These are phyloP conservation scores for Oceanodroma leucorhoa DNA, from an alignment of 2,797 vertebrate species.

Conservation along the genomic window DNA sequence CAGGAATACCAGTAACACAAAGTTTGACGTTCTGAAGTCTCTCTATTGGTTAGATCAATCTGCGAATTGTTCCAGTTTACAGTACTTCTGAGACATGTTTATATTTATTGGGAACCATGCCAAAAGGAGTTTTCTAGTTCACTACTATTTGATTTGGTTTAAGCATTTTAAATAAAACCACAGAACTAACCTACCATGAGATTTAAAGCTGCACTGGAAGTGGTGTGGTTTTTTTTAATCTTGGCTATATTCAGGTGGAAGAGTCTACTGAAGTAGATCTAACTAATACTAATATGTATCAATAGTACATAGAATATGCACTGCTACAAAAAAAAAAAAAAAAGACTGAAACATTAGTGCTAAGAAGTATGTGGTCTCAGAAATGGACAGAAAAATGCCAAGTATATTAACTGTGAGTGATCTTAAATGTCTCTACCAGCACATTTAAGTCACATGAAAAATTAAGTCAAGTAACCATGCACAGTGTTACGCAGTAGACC, in stretches of 20 bases:
- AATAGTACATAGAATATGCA: not conserved
- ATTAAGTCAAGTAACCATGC: not conserved
- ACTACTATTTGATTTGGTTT: not conserved
- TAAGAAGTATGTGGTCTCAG: not conserved
- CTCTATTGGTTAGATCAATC: not conserved
- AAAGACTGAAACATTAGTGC: not conserved
- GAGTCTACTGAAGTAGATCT: not conserved
- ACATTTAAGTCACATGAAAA: not conserved
- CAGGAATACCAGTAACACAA: not conserved
- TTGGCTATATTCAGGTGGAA: not conserved
- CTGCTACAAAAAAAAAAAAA: not conserved
- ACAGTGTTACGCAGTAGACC: not conserved
- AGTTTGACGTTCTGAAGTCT: not conserved
- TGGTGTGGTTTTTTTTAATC: not conserved
- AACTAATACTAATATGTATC: not conserved
- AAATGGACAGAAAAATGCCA: not conserved
- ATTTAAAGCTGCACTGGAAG: not conserved
- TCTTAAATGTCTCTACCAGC: not conserved
- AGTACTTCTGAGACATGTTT: not conserved
- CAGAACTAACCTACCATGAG: not conserved
- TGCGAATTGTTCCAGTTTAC: not conserved
- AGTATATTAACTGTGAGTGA: not conserved
- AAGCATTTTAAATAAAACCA: not conserved
- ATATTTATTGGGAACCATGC: not conserved
- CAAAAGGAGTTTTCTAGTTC: not conserved